Evolutionary conservation across 2,113 vertebrate species (phyloP).

Genomic region (Thryonomys swinderianus): DNA sequence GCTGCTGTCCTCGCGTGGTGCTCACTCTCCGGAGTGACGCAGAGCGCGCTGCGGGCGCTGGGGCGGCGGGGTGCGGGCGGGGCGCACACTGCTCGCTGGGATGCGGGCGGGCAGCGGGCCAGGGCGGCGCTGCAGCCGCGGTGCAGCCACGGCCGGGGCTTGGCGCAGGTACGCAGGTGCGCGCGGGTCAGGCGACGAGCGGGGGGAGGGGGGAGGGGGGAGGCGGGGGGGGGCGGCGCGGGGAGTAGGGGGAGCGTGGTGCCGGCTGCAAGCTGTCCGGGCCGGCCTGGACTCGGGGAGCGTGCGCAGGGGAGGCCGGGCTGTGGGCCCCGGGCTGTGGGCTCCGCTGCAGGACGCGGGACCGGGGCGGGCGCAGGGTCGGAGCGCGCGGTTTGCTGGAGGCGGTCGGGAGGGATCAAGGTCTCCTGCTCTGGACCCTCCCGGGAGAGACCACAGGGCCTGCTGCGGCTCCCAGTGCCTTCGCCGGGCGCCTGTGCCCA

Average conservation of each 20-base stretch:
- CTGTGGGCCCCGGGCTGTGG: neutral
- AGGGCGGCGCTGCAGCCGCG: neutral
- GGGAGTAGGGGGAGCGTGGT: neutral
- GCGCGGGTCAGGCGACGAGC: accelerated
- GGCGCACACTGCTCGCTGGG: neutral
- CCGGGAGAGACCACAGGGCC: neutral
- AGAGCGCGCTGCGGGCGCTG: constrained; percentile 14
- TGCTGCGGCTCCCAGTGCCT: neutral
- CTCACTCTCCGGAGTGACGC: constrained; percentile 48
- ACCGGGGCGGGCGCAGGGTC: accelerated
- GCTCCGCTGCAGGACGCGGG: neutral
- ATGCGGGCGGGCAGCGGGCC: neutral
- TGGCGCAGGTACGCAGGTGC: neutral
- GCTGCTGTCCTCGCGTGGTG: no score
- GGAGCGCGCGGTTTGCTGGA: no score
- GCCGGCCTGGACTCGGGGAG: neutral
- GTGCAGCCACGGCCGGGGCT: neutral
- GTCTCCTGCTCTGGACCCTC: neutral
- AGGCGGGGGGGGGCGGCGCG: no score
- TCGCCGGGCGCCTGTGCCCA: neutral
- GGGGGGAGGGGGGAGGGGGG: no score
- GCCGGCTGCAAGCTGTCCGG: neutral
- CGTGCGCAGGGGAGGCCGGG: no score
- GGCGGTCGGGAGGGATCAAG: accelerated
- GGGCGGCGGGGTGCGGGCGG: neutral